Evolutionary conservation across 2,888 invertebrate species (phyloP).

Genomic region (Sphecodes monilicornis): DNA sequence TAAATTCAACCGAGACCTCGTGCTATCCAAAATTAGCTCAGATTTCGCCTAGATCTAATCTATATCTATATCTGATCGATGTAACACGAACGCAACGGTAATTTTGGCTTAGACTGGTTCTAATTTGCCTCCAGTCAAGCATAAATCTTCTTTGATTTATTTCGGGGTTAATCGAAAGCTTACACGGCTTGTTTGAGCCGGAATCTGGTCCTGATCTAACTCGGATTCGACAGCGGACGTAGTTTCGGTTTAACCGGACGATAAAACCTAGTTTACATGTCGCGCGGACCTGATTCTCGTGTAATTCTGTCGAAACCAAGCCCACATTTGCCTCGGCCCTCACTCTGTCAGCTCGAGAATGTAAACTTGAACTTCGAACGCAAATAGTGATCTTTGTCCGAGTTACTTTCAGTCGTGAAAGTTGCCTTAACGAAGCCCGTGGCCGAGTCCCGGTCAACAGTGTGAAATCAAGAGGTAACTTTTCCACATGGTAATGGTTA

Average conservation of each 20-base stretch:
- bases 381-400: constrained; percentile 2
- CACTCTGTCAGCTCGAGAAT: background rate
- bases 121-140: background rate
- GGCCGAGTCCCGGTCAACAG: background rate
- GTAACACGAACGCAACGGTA: background rate
- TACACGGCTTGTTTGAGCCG: background rate
- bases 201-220: background rate
- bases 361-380: background rate
- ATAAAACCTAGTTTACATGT: background rate
- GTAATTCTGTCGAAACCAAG: background rate
- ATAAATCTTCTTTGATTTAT: background rate
- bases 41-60: background rate
- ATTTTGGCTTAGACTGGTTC: background rate
- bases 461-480: background rate
- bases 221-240: background rate
- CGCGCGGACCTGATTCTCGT: background rate
- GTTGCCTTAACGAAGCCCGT: background rate
- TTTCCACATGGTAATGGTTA: background rate
- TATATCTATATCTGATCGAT: background rate
- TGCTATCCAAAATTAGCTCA: background rate
- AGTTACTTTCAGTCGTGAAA: background rate
- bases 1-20: background rate
- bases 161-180: background rate
- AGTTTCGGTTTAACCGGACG: background rate
- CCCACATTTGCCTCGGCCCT: background rate